Evolutionary conservation across 2,888 invertebrate species (phyloP).

Genomic region (Parelbella ahira): DNA sequence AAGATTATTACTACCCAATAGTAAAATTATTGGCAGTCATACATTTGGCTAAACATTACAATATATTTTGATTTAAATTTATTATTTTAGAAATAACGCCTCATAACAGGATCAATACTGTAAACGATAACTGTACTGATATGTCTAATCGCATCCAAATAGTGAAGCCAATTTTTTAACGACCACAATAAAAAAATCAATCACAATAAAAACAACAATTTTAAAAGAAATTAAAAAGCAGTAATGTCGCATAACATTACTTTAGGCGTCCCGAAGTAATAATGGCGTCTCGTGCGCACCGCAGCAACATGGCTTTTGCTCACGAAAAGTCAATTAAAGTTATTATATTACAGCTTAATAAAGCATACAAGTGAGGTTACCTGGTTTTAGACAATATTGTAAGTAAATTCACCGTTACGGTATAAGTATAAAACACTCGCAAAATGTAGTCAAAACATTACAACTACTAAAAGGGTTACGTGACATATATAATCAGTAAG

Average conservation of each 20-base stretch:
- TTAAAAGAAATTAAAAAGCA: too few species aligned
- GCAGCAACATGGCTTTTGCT: too few species aligned
- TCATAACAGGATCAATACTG: constrained; percentile 5
- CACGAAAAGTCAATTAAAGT: too few species aligned
- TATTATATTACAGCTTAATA: too few species aligned
- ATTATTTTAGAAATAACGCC: constrained; percentile 13
- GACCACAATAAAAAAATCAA: too few species aligned
- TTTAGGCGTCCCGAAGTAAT: too few species aligned
- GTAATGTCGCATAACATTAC: too few species aligned
- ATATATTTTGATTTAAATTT: constrained; percentile 20
- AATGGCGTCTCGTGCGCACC: too few species aligned
- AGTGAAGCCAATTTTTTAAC: too few species aligned
- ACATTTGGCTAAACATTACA: constrained; percentile 55
- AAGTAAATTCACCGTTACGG: constrained; percentile 13
- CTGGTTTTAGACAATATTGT: constrained; percentile 19
- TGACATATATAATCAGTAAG: constrained; percentile 18
- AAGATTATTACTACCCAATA: constrained; percentile 38
- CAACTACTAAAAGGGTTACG: constrained; percentile 14
- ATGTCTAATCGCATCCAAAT: too few species aligned
- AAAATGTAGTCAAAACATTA: constrained; percentile 19
- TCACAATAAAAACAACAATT: too few species aligned
- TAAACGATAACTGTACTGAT: constrained; percentile 13
- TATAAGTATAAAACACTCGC: constrained; percentile 17
- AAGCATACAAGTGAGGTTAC: constrained; percentile 22
- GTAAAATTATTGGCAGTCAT: constrained; percentile 63